Percentiles rank a stretch among this genome's conserved stretches.
Conservation (phyloP, 1,140 invertebrate species). For the Anthonomus grandis region DNA sequence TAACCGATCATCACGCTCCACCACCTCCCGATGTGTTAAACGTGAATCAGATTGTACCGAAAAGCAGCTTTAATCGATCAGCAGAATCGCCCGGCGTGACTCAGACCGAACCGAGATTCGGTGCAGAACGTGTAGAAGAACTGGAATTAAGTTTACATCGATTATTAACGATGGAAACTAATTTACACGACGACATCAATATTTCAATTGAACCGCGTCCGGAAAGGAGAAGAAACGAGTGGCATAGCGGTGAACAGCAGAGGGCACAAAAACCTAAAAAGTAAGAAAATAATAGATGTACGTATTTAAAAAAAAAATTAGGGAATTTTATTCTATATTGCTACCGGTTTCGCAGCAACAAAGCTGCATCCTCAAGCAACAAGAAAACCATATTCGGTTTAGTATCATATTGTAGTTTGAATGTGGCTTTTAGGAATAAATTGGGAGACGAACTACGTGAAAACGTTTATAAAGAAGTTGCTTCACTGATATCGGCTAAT, state of each 20-base stretch:
- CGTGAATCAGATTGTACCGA: constrained; percentile 49
- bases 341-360: too few relatives aligned
- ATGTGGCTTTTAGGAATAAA: constrained; percentile 49
- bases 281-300: too few relatives aligned
- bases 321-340: too few relatives aligned
- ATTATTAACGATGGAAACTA: constrained; percentile 15
- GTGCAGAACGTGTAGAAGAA: constrained; percentile 20
- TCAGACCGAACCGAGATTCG: constrained; percentile 1
- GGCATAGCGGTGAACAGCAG: constrained; percentile 23
- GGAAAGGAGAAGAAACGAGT: constrained; percentile 31
- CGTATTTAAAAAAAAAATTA: too few relatives aligned
- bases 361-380: too few relatives aligned
- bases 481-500: constrained; percentile 66
- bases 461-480: constrained; percentile 67
- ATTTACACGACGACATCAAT: constrained; percentile 3
- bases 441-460: constrained; percentile 63
- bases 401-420: too few relatives aligned
- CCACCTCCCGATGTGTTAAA: constrained; percentile 54
- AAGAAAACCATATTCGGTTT: too few relatives aligned
- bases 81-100: constrained; percentile 4
- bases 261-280: constrained; percentile 28
- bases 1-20: constrained; percentile 23
- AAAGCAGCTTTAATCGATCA: constrained; percentile 18
- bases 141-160: constrained; percentile 27
- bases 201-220: not conserved